phyloP scores from a whole-genome alignment of 92 coral and sea anemone species.

The Porites cylindrica region DNA sequence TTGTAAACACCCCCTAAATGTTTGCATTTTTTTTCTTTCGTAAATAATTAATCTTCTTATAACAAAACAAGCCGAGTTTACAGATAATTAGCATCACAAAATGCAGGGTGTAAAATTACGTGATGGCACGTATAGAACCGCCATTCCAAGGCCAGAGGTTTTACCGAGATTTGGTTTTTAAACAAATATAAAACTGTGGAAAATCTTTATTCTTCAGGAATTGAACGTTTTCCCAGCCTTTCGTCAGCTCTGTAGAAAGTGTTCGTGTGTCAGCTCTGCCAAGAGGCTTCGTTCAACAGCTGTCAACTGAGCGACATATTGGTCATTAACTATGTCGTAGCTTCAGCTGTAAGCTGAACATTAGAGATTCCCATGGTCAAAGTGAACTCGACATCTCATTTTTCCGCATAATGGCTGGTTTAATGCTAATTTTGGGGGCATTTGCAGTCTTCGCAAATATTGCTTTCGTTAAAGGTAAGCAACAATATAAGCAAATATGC shows the following conservation, averaged over 20 bases:
- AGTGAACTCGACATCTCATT: not conserved
- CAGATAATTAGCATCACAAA: not conserved
- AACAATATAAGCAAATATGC: not conserved
- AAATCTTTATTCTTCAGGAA: not conserved
- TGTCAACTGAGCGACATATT: not conserved
- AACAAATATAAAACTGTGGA: not conserved
- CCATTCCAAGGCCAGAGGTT: not conserved
- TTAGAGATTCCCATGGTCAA: not conserved
- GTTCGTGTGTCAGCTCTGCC: not conserved
- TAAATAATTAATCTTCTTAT: conserved; percentile 7
- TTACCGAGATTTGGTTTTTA: not conserved
- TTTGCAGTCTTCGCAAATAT: conserved; percentile 10
- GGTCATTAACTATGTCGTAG: not conserved
- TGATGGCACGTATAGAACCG: not conserved
- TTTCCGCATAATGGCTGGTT: conserved; percentile 9
- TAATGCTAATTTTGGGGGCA: not conserved
- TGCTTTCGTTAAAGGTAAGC: conserved; percentile 19
- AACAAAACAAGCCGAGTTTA: not conserved
- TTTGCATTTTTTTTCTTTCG: not conserved
- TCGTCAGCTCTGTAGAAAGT: not conserved
- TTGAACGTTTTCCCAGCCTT: not conserved
- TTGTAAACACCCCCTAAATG: too few relatives aligned
- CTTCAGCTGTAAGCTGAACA: not conserved
- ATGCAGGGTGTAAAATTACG: not conserved
- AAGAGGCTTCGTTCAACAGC: not conserved